Conservation (phyloP, 1,140 invertebrate species). For the Pissodes strobi region DNA sequence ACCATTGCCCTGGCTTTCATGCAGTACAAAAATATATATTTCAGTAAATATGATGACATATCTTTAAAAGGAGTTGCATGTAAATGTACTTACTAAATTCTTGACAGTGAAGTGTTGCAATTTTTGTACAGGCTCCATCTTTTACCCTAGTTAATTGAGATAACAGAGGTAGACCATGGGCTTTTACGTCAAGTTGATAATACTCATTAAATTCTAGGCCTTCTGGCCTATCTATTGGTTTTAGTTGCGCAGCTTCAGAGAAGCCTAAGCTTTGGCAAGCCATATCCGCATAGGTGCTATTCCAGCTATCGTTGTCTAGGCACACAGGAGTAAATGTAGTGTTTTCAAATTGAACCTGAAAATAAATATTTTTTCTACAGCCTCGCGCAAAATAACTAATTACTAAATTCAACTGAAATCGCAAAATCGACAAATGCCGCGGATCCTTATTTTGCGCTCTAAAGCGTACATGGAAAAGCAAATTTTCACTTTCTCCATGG, state of each 20-base stretch:
- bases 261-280: constrained; percentile 63
- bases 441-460: no score
- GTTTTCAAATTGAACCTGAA: constrained; percentile 48
- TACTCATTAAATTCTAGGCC: constrained; percentile 41
- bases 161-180: constrained; percentile 51
- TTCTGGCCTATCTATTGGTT: constrained; percentile 45
- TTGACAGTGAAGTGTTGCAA: constrained; percentile 63
- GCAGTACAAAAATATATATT: no score
- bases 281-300: constrained; percentile 59
- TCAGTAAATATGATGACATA: no score
- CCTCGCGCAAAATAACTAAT: no score
- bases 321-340: constrained; percentile 59
- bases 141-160: constrained; percentile 54
- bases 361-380: no score
- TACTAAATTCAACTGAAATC: no score
- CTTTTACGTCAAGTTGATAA: constrained; percentile 54
- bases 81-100: constrained; percentile 58
- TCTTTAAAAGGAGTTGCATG: constrained; percentile 6
- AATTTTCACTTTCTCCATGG: no score
- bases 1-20: no score
- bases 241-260: constrained; percentile 55
- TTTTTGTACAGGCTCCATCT: constrained; percentile 54
- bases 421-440: no score
- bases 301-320: constrained; percentile 59
- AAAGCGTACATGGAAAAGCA: no score